These are phyloP conservation scores for Sminthurides bifidus DNA, from an alignment of 1,140 invertebrate species.

Conservation along the genomic window DNA sequence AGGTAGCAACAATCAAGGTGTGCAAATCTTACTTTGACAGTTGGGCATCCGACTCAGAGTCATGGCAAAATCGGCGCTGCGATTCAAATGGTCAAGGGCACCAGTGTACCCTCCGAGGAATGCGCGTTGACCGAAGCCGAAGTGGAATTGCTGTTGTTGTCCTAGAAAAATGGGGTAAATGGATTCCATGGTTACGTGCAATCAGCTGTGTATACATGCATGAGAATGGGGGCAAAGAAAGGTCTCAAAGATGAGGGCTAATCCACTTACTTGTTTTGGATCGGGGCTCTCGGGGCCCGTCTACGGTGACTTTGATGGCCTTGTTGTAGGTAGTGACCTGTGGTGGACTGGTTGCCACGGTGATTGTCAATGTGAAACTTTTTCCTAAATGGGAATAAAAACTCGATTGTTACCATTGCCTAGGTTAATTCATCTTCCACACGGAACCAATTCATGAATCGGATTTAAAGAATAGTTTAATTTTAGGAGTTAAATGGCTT, in stretches of 20 bases:
- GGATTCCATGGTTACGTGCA: no score
- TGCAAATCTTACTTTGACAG: constrained; percentile 29
- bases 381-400: constrained; percentile 62
- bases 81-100: constrained; percentile 29
- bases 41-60: constrained; percentile 30
- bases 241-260: background rate
- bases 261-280: constrained; percentile 47
- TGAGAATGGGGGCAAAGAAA: no score
- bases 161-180: constrained; percentile 12
- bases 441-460: no score
- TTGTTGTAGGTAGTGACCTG: constrained; percentile 91
- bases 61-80: constrained; percentile 30
- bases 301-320: constrained; percentile 87
- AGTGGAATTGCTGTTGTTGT: constrained; percentile 32
- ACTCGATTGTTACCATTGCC: background rate
- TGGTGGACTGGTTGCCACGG: constrained; percentile 76
- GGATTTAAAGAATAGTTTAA: no score
- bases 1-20: no score
- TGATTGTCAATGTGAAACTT: constrained; percentile 93
- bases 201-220: no score
- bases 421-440: no score
- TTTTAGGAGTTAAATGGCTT: no score
- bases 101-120: constrained; percentile 29
- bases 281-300: constrained; percentile 52
- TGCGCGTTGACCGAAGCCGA: constrained; percentile 31